Percentiles rank a stretch among this genome's conserved stretches.
Conservation (phyloP, 2,888 invertebrate species). For the Cryptops parisi region DNA sequence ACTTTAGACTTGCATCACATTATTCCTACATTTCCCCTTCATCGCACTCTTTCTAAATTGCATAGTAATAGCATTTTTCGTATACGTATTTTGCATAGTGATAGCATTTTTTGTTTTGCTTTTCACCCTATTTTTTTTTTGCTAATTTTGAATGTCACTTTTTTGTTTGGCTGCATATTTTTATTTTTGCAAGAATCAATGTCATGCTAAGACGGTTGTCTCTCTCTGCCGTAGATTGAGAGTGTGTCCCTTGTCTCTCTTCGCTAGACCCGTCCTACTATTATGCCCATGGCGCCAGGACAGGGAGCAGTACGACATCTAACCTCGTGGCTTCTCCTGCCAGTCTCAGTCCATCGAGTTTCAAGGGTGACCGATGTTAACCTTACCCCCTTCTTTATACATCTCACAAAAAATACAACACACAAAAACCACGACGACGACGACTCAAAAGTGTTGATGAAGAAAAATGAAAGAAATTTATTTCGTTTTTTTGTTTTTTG, state of each 20-base stretch:
- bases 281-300: constrained; percentile 15
- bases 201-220: too few species aligned
- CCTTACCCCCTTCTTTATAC: neutral
- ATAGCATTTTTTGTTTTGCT: too few species aligned
- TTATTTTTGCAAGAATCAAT: too few species aligned
- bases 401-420: neutral
- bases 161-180: too few species aligned
- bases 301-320: constrained; percentile 12
- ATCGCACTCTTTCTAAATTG: too few species aligned
- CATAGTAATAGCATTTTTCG: too few species aligned
- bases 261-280: constrained; percentile 18
- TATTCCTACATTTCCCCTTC: too few species aligned
- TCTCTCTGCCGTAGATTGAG: neutral
- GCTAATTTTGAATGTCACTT: too few species aligned
- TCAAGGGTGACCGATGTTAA: constrained; percentile 18
- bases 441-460: too few species aligned
- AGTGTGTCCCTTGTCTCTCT: neutral
- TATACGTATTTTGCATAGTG: too few species aligned
- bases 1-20: too few species aligned
- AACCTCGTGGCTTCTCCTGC: constrained; percentile 15
- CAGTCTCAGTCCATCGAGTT: constrained; percentile 17
- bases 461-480: neutral
- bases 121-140: too few species aligned
- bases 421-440: neutral
- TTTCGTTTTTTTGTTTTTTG: neutral